Conservation (phyloP, 2,797 vertebrate genomes). For the Eupleurogrammus muticus region DNA sequence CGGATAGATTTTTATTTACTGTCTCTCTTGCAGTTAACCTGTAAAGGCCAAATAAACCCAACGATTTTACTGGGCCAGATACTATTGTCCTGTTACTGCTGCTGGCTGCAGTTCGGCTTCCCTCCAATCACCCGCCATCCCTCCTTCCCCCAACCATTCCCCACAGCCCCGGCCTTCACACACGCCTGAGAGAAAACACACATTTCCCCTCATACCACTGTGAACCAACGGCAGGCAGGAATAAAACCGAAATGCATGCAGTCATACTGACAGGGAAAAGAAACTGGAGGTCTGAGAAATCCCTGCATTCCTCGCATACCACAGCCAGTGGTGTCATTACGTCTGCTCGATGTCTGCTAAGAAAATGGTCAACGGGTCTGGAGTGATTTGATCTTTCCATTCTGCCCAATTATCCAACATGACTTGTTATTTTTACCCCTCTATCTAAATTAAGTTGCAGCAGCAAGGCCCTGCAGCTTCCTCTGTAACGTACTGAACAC, state of each 20-base stretch:
- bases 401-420: not conserved
- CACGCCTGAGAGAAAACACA: slow-evolving; percentile 70
- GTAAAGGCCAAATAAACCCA: not conserved
- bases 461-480: slow-evolving; percentile 9
- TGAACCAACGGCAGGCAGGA: slow-evolving; percentile 54
- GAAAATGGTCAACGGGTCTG: not conserved
- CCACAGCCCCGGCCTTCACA: slow-evolving; percentile 56
- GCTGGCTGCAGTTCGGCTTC: not conserved
- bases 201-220: slow-evolving; percentile 59
- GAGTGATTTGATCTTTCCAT: not conserved
- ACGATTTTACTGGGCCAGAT: no score
- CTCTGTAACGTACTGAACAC: slow-evolving; percentile 18
- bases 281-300: not conserved
- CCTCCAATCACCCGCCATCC: slow-evolving; percentile 1
- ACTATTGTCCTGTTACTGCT: no score
- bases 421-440: not conserved
- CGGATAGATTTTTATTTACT: no score
- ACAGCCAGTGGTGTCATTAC: not conserved
- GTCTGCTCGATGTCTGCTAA: not conserved
- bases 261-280: slow-evolving; percentile 27
- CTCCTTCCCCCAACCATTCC: not conserved
- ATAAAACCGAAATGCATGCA: slow-evolving; percentile 56
- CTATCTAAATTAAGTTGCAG: no score
- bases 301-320: not conserved
- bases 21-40: no score